A percentile compares a stretch with the other conserved stretches of the same genome.
These are phyloP conservation scores for Luscinia luscinia DNA, from an alignment of 2,797 vertebrate species.

Conservation along the genomic window DNA sequence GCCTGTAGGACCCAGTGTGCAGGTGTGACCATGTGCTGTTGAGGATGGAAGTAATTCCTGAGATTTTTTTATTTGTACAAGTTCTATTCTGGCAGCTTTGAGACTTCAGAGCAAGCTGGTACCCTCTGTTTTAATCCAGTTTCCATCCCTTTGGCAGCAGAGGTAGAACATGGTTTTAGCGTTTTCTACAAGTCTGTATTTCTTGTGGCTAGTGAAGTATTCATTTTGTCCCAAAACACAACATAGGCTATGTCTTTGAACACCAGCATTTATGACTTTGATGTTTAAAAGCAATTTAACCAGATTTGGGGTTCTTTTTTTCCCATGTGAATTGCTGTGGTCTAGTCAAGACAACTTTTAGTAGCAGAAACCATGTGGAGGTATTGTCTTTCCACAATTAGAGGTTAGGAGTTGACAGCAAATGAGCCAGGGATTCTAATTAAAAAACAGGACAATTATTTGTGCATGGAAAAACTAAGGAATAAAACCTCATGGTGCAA, in stretches of 20 bases:
- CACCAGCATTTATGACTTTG: not conserved
- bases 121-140: not conserved
- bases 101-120: not conserved
- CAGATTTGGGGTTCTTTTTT: not conserved
- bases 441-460: not conserved
- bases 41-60: not conserved
- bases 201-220: not conserved
- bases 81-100: not conserved
- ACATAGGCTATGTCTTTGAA: not conserved
- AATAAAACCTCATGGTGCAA: not conserved
- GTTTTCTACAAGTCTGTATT: not conserved
- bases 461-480: not conserved
- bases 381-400: not conserved
- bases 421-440: not conserved
- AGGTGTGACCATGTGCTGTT: not conserved
- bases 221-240: not conserved
- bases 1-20: not conserved
- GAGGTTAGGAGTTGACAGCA: constrained; percentile 2
- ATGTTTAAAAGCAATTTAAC: not conserved
- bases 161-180: not conserved
- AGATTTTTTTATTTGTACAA: not conserved
- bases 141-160: not conserved
- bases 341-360: not conserved
- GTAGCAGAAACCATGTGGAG: not conserved
- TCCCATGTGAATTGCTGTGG: not conserved